Percentiles rank a stretch among this genome's conserved stretches.
Conservation (phyloP, 2,113 vertebrate genomes). For the Leucosticte australis region DNA sequence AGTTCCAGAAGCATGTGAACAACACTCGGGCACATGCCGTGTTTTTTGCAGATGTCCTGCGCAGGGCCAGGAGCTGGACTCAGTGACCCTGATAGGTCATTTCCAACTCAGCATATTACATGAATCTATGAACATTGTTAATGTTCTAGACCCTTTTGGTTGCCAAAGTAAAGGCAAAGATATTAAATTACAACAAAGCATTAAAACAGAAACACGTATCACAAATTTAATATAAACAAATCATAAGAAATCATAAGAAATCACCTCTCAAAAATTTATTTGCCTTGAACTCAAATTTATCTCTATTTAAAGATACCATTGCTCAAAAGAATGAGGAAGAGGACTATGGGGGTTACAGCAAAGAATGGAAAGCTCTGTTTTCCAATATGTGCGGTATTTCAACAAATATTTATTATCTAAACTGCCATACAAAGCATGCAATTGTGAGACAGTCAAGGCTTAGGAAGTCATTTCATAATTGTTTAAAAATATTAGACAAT, state of each 20-base stretch:
- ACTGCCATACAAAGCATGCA: background rate
- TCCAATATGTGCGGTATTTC: background rate
- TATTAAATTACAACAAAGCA: background rate
- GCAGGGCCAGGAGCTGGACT: background rate
- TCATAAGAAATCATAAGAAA: background rate
- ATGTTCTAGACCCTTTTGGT: background rate
- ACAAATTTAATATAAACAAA: background rate
- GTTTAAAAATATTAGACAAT: background rate
- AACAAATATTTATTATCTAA: background rate
- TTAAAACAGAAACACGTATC: background rate
- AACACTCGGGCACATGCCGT: background rate
- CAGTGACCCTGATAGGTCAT: background rate
- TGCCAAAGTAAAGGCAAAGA: background rate
- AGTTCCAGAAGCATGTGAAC: background rate
- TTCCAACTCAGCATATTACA: background rate
- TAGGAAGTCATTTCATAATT: background rate
- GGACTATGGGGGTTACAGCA: fast-evolving
- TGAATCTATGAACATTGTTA: background rate
- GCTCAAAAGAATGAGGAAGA: background rate
- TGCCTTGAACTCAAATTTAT: background rate
- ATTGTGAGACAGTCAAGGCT: background rate
- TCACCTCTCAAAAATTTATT: background rate
- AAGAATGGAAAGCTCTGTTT: background rate
- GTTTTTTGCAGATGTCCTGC: background rate
- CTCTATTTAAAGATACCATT: background rate